Base-by-base conservation (phyloP, 2,888 invertebrate species). In the Drosophila neotestacea region DNA sequence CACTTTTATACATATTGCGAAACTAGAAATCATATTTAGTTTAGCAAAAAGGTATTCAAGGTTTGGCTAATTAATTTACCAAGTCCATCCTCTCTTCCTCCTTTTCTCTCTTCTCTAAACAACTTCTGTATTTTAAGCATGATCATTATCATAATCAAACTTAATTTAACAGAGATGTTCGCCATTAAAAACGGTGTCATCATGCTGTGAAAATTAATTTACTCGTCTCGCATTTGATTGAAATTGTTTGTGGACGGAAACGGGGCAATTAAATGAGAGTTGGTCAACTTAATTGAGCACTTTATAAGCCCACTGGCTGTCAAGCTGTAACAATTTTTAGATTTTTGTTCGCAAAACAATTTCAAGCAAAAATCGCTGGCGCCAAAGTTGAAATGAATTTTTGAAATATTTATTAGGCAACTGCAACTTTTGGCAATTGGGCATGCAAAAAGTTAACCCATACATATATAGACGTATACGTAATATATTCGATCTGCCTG, bases 361-460 rank as follows among this genome's bases (percentile, higher is more conserved):
- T 52, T 61, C 39, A 32, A 61, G 47, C 36, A 38, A 60, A 54
- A 54, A 32, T 4, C 11, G n/a, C 16, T 44, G 34, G 34, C 55
- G 42, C 11, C 50, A 70, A 72, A 66, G 75, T 72, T 54, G 2
- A 62, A 76, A 76, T 62, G 62, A 58, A 72, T 63, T 77, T 77
- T 47, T 72, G 16, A 77, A 77, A 84, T 76, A 87, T 82, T 87
- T 82, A 85, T 82, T 73, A 82, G 77, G 56, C 67, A 70, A 51
- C 58, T 70, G 62, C 60, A 84, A 74, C 71, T 83, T 81, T 72
- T 50, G 58, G 54, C 67, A 77, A 70, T 71, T 78, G 78, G 68
- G 64, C 46, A 63, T 69, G 72, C 60, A 55, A 62, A 86, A 86
- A 81, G 46, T 84, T 84, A 44, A 36, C 9, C 38, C 62, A 62